These are phyloP conservation scores for Aegotheles bennettii DNA, from an alignment of 2,113 vertebrate species.

Conservation along the genomic window DNA sequence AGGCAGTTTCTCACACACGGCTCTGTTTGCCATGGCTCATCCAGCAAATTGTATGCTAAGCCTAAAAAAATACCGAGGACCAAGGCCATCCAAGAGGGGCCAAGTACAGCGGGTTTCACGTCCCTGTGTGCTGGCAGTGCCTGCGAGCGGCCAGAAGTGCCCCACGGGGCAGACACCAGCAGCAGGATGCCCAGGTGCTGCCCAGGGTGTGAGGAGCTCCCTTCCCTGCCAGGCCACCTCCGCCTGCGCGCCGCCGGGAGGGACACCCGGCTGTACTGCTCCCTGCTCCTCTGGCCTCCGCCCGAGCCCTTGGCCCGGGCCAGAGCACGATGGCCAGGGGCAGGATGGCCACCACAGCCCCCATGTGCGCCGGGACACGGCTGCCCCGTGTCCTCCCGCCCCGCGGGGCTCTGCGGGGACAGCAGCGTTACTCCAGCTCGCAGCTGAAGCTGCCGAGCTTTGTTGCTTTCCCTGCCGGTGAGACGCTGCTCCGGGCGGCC, in stretches of 20 bases:
- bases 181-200: background rate
- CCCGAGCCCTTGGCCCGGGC: too few species aligned
- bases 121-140: background rate
- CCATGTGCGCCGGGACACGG: too few species aligned
- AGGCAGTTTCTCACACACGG: background rate
- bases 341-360: too few species aligned
- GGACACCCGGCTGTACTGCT: background rate
- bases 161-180: accelerated
- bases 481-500: too few species aligned
- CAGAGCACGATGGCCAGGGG: too few species aligned
- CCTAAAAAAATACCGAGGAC: background rate
- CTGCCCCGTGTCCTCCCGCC: too few species aligned
- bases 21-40: slow-evolving; percentile 27
- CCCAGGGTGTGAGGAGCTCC: background rate
- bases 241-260: background rate
- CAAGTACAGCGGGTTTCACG: accelerated
- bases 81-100: background rate
- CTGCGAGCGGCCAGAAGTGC: background rate
- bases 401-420: too few species aligned
- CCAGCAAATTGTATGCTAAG: background rate
- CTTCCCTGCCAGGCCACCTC: background rate
- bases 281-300: too few species aligned
- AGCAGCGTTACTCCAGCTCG: too few species aligned
- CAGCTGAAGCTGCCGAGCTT: too few species aligned
- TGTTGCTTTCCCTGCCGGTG: too few species aligned